Percentiles rank a stretch among this genome's conserved stretches.
phyloP scores from a whole-genome alignment of 2,113 vertebrate genomes.

The Thinocorus orbignyianus region DNA sequence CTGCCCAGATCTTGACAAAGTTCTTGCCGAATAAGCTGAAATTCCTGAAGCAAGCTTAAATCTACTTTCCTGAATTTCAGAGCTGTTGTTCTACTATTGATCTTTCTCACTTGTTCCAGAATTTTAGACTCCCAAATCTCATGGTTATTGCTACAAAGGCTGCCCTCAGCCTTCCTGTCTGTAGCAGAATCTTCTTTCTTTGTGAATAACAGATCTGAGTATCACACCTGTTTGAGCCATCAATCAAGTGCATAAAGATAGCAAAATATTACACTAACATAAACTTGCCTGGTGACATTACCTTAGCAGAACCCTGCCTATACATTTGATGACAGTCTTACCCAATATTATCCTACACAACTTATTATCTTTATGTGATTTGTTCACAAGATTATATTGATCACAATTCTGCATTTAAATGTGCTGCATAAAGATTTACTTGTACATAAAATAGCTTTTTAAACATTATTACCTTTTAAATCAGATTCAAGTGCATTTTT shows the following conservation, averaged over 20 bases:
- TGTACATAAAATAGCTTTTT: neutral
- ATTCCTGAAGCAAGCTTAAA: neutral
- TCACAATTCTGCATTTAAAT: neutral
- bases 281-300: neutral
- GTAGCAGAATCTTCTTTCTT: neutral
- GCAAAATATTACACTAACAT: neutral
- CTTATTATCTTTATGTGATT: neutral
- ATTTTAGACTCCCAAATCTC: neutral
- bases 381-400: neutral
- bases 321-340: neutral
- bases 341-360: neutral
- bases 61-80: neutral
- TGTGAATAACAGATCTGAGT: neutral
- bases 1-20: neutral
- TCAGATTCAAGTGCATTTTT: neutral
- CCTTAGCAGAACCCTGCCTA: neutral
- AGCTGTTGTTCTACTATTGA: neutral
- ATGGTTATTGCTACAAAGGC: neutral
- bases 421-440: neutral
- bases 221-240: neutral
- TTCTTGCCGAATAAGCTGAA: neutral
- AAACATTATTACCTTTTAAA: neutral
- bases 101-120: neutral
- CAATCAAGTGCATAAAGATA: neutral
- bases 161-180: neutral